Percentiles rank a stretch among this genome's conserved stretches.
Conservation (phyloP, 2,113 vertebrate genomes). For the Lophura nycthemera region DNA sequence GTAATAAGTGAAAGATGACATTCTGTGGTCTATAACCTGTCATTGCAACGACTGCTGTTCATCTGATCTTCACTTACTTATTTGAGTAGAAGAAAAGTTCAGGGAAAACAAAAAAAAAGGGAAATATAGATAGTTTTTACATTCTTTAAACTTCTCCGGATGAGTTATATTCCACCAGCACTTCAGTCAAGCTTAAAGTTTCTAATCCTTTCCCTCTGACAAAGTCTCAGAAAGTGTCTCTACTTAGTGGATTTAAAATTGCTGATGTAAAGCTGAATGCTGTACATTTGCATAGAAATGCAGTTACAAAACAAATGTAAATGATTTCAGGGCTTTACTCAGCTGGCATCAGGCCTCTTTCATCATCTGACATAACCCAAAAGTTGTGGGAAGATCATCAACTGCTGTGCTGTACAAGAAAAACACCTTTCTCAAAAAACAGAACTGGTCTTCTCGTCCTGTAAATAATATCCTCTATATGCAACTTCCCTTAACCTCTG, state of each 20-base stretch:
- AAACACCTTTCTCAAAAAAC: conserved; percentile 3
- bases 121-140: not conserved
- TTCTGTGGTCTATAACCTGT: not conserved
- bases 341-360: not conserved
- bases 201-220: conserved; percentile 48
- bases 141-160: not conserved
- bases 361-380: not conserved
- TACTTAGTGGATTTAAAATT: conserved; percentile 51
- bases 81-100: not conserved
- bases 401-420: not conserved
- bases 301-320: conserved; percentile 67
- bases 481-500: not conserved
- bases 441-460: not conserved
- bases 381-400: conserved; percentile 1
- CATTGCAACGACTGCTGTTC: not conserved
- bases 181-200: conserved; percentile 44
- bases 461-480: conserved; percentile 4
- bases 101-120: not conserved
- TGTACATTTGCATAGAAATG: conserved; percentile 55
- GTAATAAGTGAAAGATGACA: not conserved
- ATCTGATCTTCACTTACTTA: not conserved
- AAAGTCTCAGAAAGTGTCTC: conserved; percentile 35
- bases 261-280: conserved; percentile 33
- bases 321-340: not conserved
- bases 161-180: not conserved